phyloP scores from a whole-genome alignment of 2,797 vertebrate genomes.

The Hippocampus kuda region DNA sequence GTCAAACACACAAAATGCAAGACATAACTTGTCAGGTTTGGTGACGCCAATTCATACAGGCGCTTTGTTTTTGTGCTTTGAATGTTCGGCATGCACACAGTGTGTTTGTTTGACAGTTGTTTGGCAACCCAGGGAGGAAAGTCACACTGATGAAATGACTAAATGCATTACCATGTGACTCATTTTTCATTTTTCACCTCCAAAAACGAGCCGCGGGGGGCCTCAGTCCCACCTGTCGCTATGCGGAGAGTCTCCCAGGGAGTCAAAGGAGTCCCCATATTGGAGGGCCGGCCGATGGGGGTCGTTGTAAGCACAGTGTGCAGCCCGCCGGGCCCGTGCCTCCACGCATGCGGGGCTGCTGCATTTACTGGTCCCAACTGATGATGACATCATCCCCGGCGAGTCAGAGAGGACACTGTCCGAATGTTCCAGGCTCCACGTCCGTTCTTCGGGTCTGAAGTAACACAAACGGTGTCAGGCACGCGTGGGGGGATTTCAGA shows the following conservation, averaged over 20 bases:
- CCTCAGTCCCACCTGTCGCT: slow-evolving; percentile 82
- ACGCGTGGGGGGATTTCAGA: neutral
- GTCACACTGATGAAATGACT: neutral
- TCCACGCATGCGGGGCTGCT: slow-evolving; percentile 93
- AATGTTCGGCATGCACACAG: neutral
- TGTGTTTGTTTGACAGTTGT: neutral
- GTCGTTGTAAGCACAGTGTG: slow-evolving; percentile 78
- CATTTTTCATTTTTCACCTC: neutral
- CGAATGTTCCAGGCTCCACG: slow-evolving; percentile 91
- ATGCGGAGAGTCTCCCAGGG: slow-evolving; percentile 89
- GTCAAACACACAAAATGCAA: slow-evolving; percentile 4
- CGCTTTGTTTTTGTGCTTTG: neutral
- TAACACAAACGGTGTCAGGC: slow-evolving; percentile 23
- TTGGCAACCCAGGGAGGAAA: neutral
- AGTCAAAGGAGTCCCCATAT: slow-evolving; percentile 89
- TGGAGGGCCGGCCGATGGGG: slow-evolving; percentile 70
- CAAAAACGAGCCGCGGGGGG: slow-evolving; percentile 4
- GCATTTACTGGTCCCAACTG: slow-evolving; percentile 97
- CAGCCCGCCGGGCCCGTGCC: slow-evolving; percentile 81
- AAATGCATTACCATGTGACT: neutral
- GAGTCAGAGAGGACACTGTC: slow-evolving; percentile 92
- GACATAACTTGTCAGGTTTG: slow-evolving; percentile 1
- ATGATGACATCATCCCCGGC: slow-evolving; percentile 88
- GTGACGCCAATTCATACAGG: neutral
- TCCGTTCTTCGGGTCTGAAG: slow-evolving; percentile 87